These are phyloP conservation scores for Ditylenchus weischeri DNA, from an alignment of 2,888 invertebrate species.

Conservation along the genomic window DNA sequence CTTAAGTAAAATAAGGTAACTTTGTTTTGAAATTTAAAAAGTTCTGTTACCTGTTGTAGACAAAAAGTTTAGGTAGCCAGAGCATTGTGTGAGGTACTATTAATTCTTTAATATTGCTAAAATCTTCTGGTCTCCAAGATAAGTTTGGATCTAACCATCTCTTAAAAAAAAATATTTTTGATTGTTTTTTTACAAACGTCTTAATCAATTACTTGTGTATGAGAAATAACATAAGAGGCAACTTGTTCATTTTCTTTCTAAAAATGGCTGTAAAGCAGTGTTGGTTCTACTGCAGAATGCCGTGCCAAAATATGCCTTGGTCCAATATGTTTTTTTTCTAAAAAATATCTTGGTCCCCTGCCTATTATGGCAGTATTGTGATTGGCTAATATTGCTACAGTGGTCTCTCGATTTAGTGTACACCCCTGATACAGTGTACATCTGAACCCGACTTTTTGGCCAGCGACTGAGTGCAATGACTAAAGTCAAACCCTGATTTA, in stretches of 20 bases:
- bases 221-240: slow-evolving; percentile 54
- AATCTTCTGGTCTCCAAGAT: slow-evolving; percentile 47
- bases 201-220: slow-evolving; percentile 41
- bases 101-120: slow-evolving; percentile 45
- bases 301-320: too few species aligned
- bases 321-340: too few species aligned
- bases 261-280: slow-evolving; percentile 20
- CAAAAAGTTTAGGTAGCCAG: slow-evolving; percentile 56
- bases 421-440: too few species aligned
- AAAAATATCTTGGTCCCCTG: too few species aligned
- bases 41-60: slow-evolving; percentile 31
- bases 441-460: too few species aligned
- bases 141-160: slow-evolving; percentile 49
- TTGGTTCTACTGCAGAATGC: too few species aligned
- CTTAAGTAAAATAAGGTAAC: background rate
- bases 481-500: too few species aligned
- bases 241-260: slow-evolving; percentile 56
- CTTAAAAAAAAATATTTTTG: slow-evolving; percentile 26
- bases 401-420: too few species aligned
- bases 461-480: too few species aligned
- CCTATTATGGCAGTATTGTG: too few species aligned
- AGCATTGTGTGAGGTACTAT: slow-evolving; percentile 50
- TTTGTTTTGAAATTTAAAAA: background rate
- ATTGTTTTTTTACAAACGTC: background rate
- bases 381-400: too few species aligned